These are phyloP conservation scores for Psilopogon haemacephalus DNA, from an alignment of 2,113 vertebrate species.

Conservation along the genomic window DNA sequence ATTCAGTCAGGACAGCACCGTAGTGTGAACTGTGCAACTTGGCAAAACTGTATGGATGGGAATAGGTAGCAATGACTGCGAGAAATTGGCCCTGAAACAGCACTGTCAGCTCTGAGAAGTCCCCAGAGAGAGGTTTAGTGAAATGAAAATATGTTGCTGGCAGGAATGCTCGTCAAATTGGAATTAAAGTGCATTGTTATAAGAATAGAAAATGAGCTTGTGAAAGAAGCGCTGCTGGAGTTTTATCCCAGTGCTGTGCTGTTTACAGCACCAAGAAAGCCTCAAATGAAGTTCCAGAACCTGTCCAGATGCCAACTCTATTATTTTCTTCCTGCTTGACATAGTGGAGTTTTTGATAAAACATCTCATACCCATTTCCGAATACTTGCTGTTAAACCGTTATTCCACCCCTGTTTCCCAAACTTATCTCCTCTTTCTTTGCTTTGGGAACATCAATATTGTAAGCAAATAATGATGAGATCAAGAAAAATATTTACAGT, in stretches of 20 bases:
- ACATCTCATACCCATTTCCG: neutral
- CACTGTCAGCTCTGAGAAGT: constrained; percentile 25
- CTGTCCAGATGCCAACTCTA: constrained; percentile 14
- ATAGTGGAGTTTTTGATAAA: constrained; percentile 3
- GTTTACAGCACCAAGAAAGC: neutral
- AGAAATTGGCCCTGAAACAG: constrained; percentile 44
- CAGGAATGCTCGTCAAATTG: constrained; percentile 7
- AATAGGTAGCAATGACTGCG: constrained; percentile 16
- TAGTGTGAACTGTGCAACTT: neutral
- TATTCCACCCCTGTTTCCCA: neutral
- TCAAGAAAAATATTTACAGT: neutral
- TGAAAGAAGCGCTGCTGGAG: neutral
- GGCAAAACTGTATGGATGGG: neutral
- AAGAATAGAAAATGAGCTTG: neutral
- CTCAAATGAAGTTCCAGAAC: constrained; percentile 34
- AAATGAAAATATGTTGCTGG: constrained; percentile 33
- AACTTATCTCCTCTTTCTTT: neutral
- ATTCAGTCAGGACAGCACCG: neutral
- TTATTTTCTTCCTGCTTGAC: constrained; percentile 33
- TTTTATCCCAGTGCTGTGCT: neutral
- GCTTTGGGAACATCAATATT: neutral
- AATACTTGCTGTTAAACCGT: constrained; percentile 9
- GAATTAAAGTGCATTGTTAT: constrained; percentile 31
- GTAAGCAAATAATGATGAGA: neutral
- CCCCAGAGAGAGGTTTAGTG: constrained; percentile 31